Evolutionary conservation across 2,888 invertebrate species (phyloP), one percentile per base, ranked within the genome.

Genomic region (Argyresthia albistria): DNA sequence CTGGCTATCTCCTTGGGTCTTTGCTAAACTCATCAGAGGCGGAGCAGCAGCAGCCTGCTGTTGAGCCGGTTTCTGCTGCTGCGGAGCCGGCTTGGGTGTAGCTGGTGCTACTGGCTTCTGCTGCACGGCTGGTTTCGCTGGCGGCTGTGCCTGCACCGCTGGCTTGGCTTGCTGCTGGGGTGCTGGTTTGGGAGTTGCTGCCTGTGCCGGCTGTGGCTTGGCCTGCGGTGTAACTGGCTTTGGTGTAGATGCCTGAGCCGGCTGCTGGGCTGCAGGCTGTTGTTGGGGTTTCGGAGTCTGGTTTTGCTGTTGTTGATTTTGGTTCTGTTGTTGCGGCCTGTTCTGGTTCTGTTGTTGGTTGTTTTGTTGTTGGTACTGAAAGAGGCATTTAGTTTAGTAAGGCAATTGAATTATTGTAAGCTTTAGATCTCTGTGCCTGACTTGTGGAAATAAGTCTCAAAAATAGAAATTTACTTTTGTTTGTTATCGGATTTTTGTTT

Each of bases 1-100:
- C 25, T 25, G 25, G 25, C 6, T 25, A 25, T 25, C 25, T 25
- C 25, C 25, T 25, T 25, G 25, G 25, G 42, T 25, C 3, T 51
- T 70, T 59, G 60, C 47, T 61, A 64, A 43, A 58, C 58, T 51
- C 25, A 25, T 25, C 25, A 25, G 6, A 25, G 25, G 25, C 6
- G 25, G 25, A 4, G 25, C 3, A 2, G 25, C 25, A 25, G 25
- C 25, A 25, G 25, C 25, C 6, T 25, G 25, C 56, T 54, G 57
- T 8, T 57, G 25, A 25, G 25, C 25, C 35, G 60, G 56, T 52
- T 57, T 14, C 15, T 45, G 45, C 10, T 45, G 58, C 54, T 65
- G 56, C 43, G 56, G 59, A 10, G 47, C 51, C 11, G 54, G 55
- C 35, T 59, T 58, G 43, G 55, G 60, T 9, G 43, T 53, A 11